Evolutionary conservation across 2,113 vertebrate genomes (phyloP).

Genomic region (Chlorodrepanis virens): DNA sequence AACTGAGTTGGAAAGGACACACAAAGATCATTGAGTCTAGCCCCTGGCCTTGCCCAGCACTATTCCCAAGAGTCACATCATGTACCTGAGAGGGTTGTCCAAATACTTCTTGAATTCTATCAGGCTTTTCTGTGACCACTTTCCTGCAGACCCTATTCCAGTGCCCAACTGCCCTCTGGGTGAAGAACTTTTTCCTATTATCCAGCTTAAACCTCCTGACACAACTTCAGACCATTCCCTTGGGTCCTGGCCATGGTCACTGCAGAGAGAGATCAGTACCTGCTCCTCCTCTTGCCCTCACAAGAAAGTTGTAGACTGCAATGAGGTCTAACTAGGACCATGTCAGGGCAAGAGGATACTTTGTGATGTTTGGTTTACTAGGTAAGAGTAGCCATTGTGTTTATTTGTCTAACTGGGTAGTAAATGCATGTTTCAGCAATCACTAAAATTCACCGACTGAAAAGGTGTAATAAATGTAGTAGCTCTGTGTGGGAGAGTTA

Average conservation of each 20-base stretch:
- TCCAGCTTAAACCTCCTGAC: not conserved
- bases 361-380: not conserved
- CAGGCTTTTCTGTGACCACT: not conserved
- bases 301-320: not conserved
- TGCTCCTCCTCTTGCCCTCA: not conserved
- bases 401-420: not conserved
- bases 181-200: not conserved
- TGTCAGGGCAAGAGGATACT: not conserved
- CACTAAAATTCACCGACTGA: not conserved
- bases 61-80: not conserved
- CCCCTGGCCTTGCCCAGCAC: not conserved
- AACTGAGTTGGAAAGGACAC: not conserved
- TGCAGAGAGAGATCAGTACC: not conserved
- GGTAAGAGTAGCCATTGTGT: not conserved
- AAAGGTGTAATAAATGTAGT: not conserved
- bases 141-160: not conserved
- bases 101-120: not conserved
- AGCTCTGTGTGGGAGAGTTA: not conserved
- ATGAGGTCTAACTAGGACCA: not conserved
- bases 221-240: not conserved
- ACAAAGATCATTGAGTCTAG: not conserved
- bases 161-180: no score
- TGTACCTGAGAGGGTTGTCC: not conserved
- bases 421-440: not conserved
- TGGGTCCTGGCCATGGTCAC: not conserved